Base-by-base conservation (phyloP, 2,888 invertebrate species). In the Agrochola lychnidis region DNA sequence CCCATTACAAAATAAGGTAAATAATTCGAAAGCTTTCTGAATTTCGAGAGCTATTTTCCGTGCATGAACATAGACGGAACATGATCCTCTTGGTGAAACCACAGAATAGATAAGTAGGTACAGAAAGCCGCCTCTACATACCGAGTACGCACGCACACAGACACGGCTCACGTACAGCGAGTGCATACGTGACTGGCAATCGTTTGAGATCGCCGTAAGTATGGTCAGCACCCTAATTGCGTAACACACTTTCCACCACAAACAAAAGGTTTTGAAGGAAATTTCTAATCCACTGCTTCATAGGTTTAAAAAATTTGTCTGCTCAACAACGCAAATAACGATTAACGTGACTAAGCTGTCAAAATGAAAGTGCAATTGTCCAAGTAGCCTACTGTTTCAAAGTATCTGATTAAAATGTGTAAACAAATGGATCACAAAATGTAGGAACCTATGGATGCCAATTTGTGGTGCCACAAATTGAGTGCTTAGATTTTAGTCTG, bases 31-130 rank as follows among this genome's bases (percentile, higher is more conserved):
- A 70, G 59, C 59, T 57, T 62, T 42, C 40, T 40, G 45, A 57
- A 62, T 79, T 79, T 63, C 30, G 36, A 40, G n/a, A 62, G 79
- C 80, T 73, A 64, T 73, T 84, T 73, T 48, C 64, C 74, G 68
- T 73, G 81, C 40, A 48, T 73, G 59, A 83, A 71, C 63, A 42
- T 80, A 40, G 48, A 81, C 6, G 76, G 68, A 42, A 57, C 36
- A 57, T 81, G 70, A 82, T 84, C 82, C 61, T 70, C 14, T 71
- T 78, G 45, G 19, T 63, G 6, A 16, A 62, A 51, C 30, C 40
- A 78, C 61, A 66, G 16, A 30, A 30, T 51, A 82, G 36, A 45
- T 64, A 51, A 22, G 22, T 51, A 22, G 0, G 1, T 16, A 42
- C 63, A 76, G 76, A 82, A 53, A n/a, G 14, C 22, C 12, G 2